Evolutionary conservation across 1,140 invertebrate species (phyloP), one percentile per base, ranked within the genome.

Genomic region (Battus philenor): DNA sequence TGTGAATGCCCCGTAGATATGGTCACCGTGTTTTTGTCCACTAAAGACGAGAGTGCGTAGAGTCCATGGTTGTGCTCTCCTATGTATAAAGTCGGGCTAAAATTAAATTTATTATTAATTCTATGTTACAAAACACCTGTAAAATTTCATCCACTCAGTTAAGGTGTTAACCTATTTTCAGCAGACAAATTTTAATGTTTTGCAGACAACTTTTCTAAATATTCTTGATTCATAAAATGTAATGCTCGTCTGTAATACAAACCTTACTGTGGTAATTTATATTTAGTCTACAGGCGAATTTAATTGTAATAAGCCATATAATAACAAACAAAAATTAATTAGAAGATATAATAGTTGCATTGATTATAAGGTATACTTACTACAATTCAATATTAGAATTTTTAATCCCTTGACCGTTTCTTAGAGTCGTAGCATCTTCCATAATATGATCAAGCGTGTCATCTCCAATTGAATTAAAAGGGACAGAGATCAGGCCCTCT

Each of bases 61-160:
- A 97, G 80, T 1, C 95, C 95, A 73, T 95, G 90, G 44, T 89
- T 88, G 80, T 96, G 93, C 78, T 98, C 93, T 3, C 97, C 97
- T 54, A 99, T 91, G 81, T 98, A 99, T 9, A 99, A 86, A 0
- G 96, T 98, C 39, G 95, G 95, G 58, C 95, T 97, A 73, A 88
- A 90, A 74, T 10, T 75, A 54, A 70, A 52, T 68, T 52, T 13
- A 43, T 12, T 29, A 11, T 34, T 41, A 41, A 27, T 31, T 16
- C n/a, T n/a, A 7, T 16, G 11, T 13, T 10, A 13, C 4, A 32
- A 32, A 32, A 13, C 10, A 10, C 5, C n/a, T 24, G 5, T 24
- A 22, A 7, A 32, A 8, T 5, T 32, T n/a, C n/a, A n/a, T n/a
- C n/a, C n/a, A n/a, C n/a, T n/a, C n/a, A n/a, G n/a, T n/a, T n/a